Conservation (phyloP, 2,888 invertebrate genomes). For the Drosophila lacicola region DNA sequence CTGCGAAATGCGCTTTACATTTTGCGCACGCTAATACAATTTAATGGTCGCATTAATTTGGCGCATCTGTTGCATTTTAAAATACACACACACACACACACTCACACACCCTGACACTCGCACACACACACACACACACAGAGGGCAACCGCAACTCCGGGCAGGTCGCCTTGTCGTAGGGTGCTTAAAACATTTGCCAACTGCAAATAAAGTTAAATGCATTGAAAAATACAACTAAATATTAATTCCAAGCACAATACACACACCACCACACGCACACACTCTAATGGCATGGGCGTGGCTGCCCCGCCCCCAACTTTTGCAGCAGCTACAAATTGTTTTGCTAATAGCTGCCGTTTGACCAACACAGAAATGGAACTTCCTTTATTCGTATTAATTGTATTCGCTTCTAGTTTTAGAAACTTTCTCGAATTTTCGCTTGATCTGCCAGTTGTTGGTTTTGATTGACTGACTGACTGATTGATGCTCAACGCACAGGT, state of each 20-base stretch:
- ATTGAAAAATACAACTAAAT: conserved; percentile 67
- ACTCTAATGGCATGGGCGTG: conserved; percentile 57
- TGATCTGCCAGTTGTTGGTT: background rate
- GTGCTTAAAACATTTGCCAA: conserved; percentile 59
- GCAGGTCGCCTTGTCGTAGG: conserved; percentile 35
- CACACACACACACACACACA: conserved; percentile 14
- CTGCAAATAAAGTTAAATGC: conserved; percentile 72
- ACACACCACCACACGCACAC: conserved; percentile 6
- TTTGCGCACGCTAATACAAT: conserved; percentile 77
- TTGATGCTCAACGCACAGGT: background rate
- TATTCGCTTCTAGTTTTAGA: background rate
- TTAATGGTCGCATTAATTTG: conserved; percentile 80
- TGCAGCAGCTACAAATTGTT: conserved; percentile 42
- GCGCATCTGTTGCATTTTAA: conserved; percentile 81
- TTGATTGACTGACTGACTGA: background rate
- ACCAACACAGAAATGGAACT: conserved; percentile 5
- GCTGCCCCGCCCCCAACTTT: conserved; percentile 15
- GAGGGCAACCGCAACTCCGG: conserved; percentile 53
- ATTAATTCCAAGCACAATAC: conserved; percentile 63
- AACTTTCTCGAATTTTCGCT: background rate
- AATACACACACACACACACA: conserved; percentile 50
- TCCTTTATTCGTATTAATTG: conserved; percentile 7
- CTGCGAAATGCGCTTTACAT: conserved; percentile 71
- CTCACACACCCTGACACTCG: background rate
- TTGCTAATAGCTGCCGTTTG: conserved; percentile 38